phyloP scores from a whole-genome alignment of 37 sponge, comb jelly and placozoan genomes.

The Cladorhizidae sp. region DNA sequence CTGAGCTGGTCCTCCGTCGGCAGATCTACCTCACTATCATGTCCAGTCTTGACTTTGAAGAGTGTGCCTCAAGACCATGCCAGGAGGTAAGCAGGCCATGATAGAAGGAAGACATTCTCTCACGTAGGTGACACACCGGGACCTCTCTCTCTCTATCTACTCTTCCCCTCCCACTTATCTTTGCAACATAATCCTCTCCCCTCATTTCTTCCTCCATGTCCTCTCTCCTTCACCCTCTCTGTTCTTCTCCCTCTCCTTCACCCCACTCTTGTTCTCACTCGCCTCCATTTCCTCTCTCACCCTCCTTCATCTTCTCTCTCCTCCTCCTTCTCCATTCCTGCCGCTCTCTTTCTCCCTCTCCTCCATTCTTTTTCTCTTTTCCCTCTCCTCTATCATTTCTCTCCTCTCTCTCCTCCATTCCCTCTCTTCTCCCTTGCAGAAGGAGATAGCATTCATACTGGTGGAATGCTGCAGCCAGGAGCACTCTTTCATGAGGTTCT shows the following conservation, averaged over 20 bases:
- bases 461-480: slow-evolving; percentile 93
- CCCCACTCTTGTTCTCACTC: too few relatives aligned
- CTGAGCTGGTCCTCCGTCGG: slow-evolving; percentile 71
- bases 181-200: too few relatives aligned
- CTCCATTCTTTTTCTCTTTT: background rate
- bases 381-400: background rate
- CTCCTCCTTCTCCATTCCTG: background rate
- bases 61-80: slow-evolving; percentile 90
- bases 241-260: too few relatives aligned
- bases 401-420: background rate
- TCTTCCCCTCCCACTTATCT: too few relatives aligned
- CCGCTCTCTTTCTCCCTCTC: too few relatives aligned
- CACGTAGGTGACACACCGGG: too few relatives aligned
- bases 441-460: slow-evolving; percentile 79
- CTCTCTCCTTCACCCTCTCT: too few relatives aligned
- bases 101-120: too few relatives aligned
- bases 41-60: slow-evolving; percentile 95
- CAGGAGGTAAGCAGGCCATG: slow-evolving; percentile 89
- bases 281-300: too few relatives aligned
- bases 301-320: too few relatives aligned
- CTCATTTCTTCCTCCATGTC: too few relatives aligned
- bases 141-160: too few relatives aligned
- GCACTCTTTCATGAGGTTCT: slow-evolving; percentile 85
- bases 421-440: slow-evolving; percentile 38
- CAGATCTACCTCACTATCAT: slow-evolving; percentile 96